Conservation (phyloP, 1,140 invertebrate species). For the Drosophila burlai region DNA sequence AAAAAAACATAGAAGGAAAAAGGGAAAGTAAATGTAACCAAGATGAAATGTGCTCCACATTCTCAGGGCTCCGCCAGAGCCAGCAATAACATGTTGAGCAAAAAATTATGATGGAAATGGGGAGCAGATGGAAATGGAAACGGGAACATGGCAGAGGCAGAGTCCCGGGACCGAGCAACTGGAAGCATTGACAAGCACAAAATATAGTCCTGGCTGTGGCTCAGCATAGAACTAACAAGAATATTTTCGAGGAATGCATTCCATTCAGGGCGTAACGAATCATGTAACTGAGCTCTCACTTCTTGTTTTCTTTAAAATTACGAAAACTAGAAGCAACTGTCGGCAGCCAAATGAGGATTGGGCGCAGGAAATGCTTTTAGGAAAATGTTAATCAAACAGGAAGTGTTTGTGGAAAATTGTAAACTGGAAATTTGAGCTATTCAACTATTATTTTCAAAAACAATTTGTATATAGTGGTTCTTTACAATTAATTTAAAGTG, state of each 20-base stretch:
- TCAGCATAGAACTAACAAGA: constrained; percentile 44
- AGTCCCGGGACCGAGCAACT: not conserved
- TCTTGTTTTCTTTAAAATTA: constrained; percentile 40
- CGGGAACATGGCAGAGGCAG: constrained; percentile 28
- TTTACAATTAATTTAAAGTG: too few species aligned
- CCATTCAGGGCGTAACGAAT: constrained; percentile 47
- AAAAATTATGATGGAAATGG: constrained; percentile 61
- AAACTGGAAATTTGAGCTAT: not conserved
- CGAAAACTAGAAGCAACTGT: constrained; percentile 18
- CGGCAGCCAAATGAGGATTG: too few species aligned
- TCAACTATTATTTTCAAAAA: too few species aligned
- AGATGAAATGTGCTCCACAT: constrained; percentile 63
- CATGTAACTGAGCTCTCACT: constrained; percentile 17
- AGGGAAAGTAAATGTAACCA: constrained; percentile 66
- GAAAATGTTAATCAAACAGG: constrained; percentile 26
- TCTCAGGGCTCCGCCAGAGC: constrained; percentile 10
- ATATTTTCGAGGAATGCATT: constrained; percentile 25
- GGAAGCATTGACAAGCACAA: constrained; percentile 39
- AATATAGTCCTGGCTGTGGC: constrained; percentile 33
- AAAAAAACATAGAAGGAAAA: constrained; percentile 19
- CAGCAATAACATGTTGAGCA: constrained; percentile 59
- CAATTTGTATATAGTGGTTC: too few species aligned
- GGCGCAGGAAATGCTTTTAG: constrained; percentile 26
- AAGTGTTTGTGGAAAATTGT: constrained; percentile 2
- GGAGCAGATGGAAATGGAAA: constrained; percentile 44